Base-by-base conservation (phyloP, 2,888 invertebrate genomes). In the Macropis europaea region DNA sequence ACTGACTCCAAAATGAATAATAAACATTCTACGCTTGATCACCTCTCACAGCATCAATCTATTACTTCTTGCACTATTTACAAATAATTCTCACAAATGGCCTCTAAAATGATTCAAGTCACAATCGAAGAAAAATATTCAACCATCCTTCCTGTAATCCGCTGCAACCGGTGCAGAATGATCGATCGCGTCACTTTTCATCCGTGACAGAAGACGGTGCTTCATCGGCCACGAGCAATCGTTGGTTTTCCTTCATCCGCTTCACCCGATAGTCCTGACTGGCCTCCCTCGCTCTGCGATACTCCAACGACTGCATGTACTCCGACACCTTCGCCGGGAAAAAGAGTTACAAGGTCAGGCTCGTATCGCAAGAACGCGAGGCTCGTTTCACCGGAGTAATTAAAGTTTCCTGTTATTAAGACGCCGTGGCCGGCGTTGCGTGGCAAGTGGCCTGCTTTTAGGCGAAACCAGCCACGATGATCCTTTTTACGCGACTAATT, bases 271-370 rank as follows among this genome's bases (percentile, higher is more conserved):
- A 79, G 13, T 83, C 77, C 32, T 69, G 75, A 45, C 63, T 67
- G 36, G 78, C 76, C 60, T 82, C 78, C 48, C 64, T 77, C 9
- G 67, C 61, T 47, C 76, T 75, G 9, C 74, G 79, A 59, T 86
- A 83, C 15, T 74, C 73, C 57, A 81, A 52, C 50, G 84, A 83
- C 52, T 67, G 67, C 68, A 82, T 79, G 59, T 86, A 85, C 24
- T 78, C 77, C 17, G 73, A 34, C 67, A 86, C 82, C 85, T 86
- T 77, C 45, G 34, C 26, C 67, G 69, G 13, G 32, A 26, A 54
- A 70, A 73, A 79, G 34, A 62, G 68, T 64, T 66, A 79, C 79
- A 79, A 81, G 79, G 74, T 79, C 57, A 63, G 36, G 7, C 34
- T n/a, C n/a, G 50, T 67, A 64, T 77, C 60, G 61, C 45, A 66